These are phyloP conservation scores for Cylindroiulus punctatus DNA, from an alignment of 2,888 invertebrate genomes.

Conservation along the genomic window DNA sequence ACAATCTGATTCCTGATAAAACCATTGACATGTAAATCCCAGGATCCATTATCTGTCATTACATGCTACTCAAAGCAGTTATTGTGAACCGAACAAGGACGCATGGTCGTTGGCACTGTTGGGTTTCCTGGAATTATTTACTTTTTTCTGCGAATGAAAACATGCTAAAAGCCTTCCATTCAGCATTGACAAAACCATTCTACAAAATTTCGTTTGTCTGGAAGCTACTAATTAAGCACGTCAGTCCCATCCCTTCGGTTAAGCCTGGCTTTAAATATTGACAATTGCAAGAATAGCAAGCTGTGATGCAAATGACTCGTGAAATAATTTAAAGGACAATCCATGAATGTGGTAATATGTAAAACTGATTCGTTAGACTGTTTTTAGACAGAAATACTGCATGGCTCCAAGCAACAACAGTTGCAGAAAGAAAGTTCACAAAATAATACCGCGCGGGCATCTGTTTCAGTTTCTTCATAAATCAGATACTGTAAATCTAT, in stretches of 20 bases:
- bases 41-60: neutral
- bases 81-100: neutral
- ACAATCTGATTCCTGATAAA: neutral
- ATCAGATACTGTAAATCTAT: no score
- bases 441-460: no score
- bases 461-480: no score
- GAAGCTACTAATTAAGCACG: neutral
- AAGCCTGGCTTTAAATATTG: no score
- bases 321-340: no score
- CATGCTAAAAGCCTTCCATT: slow-evolving; percentile 51
- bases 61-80: neutral
- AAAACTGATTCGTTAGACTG: no score
- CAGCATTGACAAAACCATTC: neutral
- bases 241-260: neutral
- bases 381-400: no score
- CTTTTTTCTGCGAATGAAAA: neutral
- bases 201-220: neutral
- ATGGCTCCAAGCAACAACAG: no score
- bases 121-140: slow-evolving; percentile 43
- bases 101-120: slow-evolving; percentile 1
- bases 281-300: neutral
- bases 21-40: neutral
- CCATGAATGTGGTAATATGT: no score
- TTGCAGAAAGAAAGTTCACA: no score
- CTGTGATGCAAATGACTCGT: neutral